Evolutionary conservation across 2,888 invertebrate genomes (phyloP), one percentile per base, ranked within the genome.

Genomic region (Adela reaumurella): DNA sequence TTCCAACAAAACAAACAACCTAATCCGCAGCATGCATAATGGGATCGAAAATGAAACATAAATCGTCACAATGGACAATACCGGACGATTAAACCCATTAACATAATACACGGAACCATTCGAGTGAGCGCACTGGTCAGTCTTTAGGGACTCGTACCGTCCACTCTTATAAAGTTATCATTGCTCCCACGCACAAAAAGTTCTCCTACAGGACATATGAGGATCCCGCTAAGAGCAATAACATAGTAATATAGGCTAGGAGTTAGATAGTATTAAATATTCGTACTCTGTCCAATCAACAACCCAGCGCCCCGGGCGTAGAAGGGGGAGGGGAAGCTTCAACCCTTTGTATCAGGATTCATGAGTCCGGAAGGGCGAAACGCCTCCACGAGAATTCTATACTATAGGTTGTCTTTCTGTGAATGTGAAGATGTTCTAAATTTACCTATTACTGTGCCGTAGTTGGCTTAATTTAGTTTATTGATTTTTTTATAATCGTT

Each of bases 41-140:
- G 67, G 73, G 74, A 78, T 77, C 74, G 74, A 76, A 74, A 77
- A 78, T 77, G 74, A 76, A 74, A 74, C 78, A 77, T 78, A 78
- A 78, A 77, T 77, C 70, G 70, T 62, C 59, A 61, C 66, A 67
- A 71, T 65, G 70, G 70, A 74, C 74, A 68, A 65, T 67, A 63
- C 65, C 65, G 63, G 67, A 65, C 76, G 72, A 78, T 78, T 78
- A 77, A 74, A 64, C 65, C 74, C 70, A 78, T 78, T 78, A 78
- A 77, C 77, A 69, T 65, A 65, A 65, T 44, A 49, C 51, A 49
- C 62, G 60, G 49, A 66, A 65, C 65, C 68, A 71, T 70, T 70
- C 72, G 70, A 63, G 62, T n/a, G n/a, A n/a, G 59, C 65, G 64
- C 59, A 58, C 62, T 10, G 20, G 29, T 49, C 49, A 49, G 19